Base-by-base conservation (phyloP, 1,140 invertebrate genomes). In the Macrotrachela quadricornifera region DNA sequence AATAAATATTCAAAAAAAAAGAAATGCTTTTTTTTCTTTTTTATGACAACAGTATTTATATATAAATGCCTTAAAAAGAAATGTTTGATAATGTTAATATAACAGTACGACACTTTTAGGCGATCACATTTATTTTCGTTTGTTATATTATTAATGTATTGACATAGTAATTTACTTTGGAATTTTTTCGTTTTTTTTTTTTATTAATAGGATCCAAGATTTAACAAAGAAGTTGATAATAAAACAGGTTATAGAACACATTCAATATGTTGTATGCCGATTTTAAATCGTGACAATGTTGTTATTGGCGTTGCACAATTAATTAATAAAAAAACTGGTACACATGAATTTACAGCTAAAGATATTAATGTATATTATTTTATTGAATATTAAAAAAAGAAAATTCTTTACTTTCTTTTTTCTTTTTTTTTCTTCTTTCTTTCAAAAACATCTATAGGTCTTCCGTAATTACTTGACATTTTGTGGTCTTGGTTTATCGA, bases 221-320 rank as follows among this genome's bases (percentile, higher is more conserved):
- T 94, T 70, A 91, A 90, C 71, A 79, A 79, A 59, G 80, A 86
- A 60, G 82, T 94, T 56, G 90, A 94, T 69, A 76, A 80, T 58
- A 75, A 79, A 57, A 92, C 87, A 1, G 87, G 87, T 1, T 94
- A 92, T 70, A 83, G 80, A 62, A 94, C 88, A 0, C 80, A 80
- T 47, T 74, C 82, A 50, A 85, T 95, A 51, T 75, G 94, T 6
- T 88, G 82, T 61, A 83, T 91, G 79, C 87, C 90, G 9, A 90
- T 95, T 57, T 87, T 85, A 66, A 91, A 91, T 71, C 85, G 84
- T 63, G 83, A 88, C 59, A 87, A 86, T 0, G 83, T 88, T 59
- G 87, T 94, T 0, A 87, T 95, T 56, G 90, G 87, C 6, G 87
- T 94, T 0, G 87, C 87, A 38, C 86, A 95, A 74, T 88, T 92